A percentile compares a stretch with the other conserved stretches of the same genome.
phyloP scores from a whole-genome alignment of 2,113 vertebrate genomes.

The Mustela lutreola region DNA sequence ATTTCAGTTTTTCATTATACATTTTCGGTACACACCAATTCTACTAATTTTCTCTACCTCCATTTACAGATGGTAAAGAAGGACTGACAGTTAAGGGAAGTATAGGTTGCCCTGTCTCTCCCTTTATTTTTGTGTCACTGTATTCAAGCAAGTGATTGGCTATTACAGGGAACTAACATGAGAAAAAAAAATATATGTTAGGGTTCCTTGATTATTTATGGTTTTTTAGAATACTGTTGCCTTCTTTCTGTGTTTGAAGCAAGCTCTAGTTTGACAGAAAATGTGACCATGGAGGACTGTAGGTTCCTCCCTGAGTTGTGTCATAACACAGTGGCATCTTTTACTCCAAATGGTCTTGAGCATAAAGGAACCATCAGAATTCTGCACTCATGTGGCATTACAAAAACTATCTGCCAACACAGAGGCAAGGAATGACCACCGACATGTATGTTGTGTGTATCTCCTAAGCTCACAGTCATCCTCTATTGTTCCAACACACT shows the following conservation, averaged over 20 bases:
- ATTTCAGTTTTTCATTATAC: not conserved
- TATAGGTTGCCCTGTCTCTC: not conserved
- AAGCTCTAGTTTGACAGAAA: not conserved
- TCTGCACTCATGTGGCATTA: not conserved
- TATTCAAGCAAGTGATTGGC: not conserved
- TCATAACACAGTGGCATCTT: not conserved
- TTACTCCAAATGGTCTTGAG: not conserved
- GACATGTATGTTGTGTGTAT: fast-evolving
- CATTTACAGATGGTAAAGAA: not conserved
- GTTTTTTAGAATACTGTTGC: not conserved
- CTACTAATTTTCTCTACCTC: not conserved
- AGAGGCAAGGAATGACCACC: not conserved
- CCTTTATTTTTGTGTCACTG: not conserved
- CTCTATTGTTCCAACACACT: not conserved
- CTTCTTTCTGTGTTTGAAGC: not conserved
- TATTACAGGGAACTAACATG: not conserved
- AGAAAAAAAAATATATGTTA: not conserved
- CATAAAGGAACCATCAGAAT: not conserved
- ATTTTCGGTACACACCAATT: not conserved
- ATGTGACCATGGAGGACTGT: not conserved
- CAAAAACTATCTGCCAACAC: not conserved
- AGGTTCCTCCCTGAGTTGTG: not conserved
- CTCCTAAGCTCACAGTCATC: fast-evolving
- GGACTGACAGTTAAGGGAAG: not conserved
- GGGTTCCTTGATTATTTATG: too few relatives aligned